phyloP scores from a whole-genome alignment of 2,797 vertebrate species.

The Holocentrus rufus region DNA sequence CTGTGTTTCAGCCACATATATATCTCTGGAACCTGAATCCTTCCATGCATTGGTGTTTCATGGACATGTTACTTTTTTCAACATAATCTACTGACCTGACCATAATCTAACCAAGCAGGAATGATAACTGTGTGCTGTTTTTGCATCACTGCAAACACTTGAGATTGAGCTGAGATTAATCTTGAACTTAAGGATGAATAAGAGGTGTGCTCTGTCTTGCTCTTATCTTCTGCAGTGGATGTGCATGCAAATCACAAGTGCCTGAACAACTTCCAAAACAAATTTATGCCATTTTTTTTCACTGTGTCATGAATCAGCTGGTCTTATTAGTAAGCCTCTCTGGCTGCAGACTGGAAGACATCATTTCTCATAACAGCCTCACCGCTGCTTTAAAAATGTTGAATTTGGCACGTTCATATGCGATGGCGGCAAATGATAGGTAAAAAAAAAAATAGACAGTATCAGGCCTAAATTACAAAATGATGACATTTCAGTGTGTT shows the following conservation, averaged over 20 bases:
- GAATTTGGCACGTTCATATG: not conserved
- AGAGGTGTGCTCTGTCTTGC: not conserved
- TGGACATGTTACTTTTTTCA: not conserved
- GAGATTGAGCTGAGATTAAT: not conserved
- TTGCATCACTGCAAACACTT: too few relatives aligned
- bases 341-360: too few relatives aligned
- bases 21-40: not conserved
- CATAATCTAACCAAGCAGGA: not conserved
- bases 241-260: too few relatives aligned
- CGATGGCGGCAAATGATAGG: too few relatives aligned
- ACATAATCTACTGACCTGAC: not conserved
- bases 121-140: not conserved
- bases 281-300: too few relatives aligned
- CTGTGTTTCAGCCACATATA: constrained; percentile 1
- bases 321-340: too few relatives aligned
- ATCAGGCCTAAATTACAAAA: too few relatives aligned
- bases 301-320: too few relatives aligned
- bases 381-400: too few relatives aligned
- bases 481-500: constrained; percentile 8
- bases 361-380: too few relatives aligned
- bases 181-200: not conserved
- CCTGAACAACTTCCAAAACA: too few relatives aligned
- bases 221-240: not conserved
- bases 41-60: not conserved
- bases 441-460: too few relatives aligned